phyloP scores from a whole-genome alignment of 2,888 invertebrate species.

The Neria commutata region DNA sequence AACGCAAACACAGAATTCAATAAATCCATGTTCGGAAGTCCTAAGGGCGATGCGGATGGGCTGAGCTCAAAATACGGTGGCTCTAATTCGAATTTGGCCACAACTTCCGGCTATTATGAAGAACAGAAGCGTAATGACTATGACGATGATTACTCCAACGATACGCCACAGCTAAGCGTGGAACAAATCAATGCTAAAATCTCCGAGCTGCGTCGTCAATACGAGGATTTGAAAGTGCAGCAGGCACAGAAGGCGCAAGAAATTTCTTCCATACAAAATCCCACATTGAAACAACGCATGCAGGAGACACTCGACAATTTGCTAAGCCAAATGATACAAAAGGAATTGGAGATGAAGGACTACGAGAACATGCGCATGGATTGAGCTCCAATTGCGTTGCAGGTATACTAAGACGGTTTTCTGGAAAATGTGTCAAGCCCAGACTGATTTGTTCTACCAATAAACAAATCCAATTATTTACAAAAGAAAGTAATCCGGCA shows the following conservation, averaged over 20 bases:
- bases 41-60: slow-evolving; percentile 38
- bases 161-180: slow-evolving; percentile 56
- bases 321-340: slow-evolving; percentile 78
- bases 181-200: slow-evolving; percentile 70
- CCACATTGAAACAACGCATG: slow-evolving; percentile 81
- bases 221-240: slow-evolving; percentile 76
- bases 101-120: slow-evolving; percentile 53
- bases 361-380: slow-evolving; percentile 58
- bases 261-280: slow-evolving; percentile 84
- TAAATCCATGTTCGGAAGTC: slow-evolving; percentile 56
- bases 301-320: slow-evolving; percentile 81
- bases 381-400: too few relatives aligned
- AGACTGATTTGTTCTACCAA: too few relatives aligned
- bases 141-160: slow-evolving; percentile 53
- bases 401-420: too few relatives aligned
- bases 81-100: slow-evolving; percentile 55
- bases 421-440: too few relatives aligned
- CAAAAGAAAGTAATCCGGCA: too few relatives aligned
- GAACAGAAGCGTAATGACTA: slow-evolving; percentile 52
- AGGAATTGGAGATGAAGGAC: slow-evolving; percentile 70
- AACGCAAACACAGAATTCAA: slow-evolving; percentile 55
- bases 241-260: slow-evolving; percentile 81
- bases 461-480: too few relatives aligned
- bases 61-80: slow-evolving; percentile 41
- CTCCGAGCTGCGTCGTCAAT: slow-evolving; percentile 73